phyloP scores from a whole-genome alignment of 2,888 invertebrate genomes.

The Seira sanloemensis region DNA sequence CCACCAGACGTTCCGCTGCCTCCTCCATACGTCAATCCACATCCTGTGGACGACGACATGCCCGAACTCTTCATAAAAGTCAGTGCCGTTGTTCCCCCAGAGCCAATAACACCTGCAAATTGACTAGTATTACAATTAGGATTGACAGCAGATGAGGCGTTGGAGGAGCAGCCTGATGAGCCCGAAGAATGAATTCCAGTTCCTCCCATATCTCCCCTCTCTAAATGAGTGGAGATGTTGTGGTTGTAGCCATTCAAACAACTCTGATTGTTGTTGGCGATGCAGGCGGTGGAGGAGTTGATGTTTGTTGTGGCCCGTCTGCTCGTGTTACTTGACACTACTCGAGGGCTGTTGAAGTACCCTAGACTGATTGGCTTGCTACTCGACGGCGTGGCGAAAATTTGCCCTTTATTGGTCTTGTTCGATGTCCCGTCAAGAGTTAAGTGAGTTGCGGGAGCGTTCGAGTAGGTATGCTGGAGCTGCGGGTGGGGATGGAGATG shows the following conservation, averaged over 20 bases:
- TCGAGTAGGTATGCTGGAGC: constrained; percentile 56
- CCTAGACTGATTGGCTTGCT: constrained; percentile 52
- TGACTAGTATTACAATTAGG: constrained; percentile 61
- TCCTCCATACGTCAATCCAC: constrained; percentile 54
- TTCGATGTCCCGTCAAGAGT: constrained; percentile 39
- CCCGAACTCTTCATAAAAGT: constrained; percentile 63
- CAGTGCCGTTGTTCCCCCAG: constrained; percentile 27
- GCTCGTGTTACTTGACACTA: constrained; percentile 42
- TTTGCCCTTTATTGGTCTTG: constrained; percentile 39
- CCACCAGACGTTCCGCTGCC: constrained; percentile 35
- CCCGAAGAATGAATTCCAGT: constrained; percentile 45
- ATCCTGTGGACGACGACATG: constrained; percentile 58
- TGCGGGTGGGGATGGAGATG: constrained; percentile 43
- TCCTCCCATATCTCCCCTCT: constrained; percentile 28
- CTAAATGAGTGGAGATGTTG: neutral
- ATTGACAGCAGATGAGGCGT: constrained; percentile 42
- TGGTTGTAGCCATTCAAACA: constrained; percentile 32
- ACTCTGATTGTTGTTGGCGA: constrained; percentile 38
- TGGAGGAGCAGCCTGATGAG: constrained; percentile 46
- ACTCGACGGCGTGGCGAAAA: constrained; percentile 53
- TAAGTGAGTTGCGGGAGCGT: constrained; percentile 39
- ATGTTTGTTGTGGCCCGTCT: constrained; percentile 9
- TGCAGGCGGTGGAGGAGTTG: constrained; percentile 5
- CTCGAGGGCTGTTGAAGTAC: constrained; percentile 63
- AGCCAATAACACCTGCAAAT: constrained; percentile 32